These are phyloP conservation scores for Nephotettix cincticeps DNA, from an alignment of 1,140 invertebrate genomes.

Conservation along the genomic window DNA sequence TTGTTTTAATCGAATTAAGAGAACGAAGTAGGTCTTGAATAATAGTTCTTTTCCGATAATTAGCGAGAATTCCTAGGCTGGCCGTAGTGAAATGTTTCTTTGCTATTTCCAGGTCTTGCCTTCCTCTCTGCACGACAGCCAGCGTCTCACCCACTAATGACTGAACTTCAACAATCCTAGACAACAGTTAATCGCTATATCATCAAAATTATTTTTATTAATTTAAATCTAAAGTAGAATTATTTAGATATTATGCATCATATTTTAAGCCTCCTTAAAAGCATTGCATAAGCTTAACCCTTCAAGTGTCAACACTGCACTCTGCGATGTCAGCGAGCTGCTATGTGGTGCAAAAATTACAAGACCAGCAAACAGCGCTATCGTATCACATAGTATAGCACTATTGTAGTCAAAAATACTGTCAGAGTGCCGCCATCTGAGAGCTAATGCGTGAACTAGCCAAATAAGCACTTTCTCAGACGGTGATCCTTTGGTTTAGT, in stretches of 20 bases:
- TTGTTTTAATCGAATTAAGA: slow-evolving; percentile 76
- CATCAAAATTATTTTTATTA: too few species aligned
- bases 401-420: too few species aligned
- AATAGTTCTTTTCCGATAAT: slow-evolving; percentile 82
- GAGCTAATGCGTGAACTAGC: too few species aligned
- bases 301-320: neutral
- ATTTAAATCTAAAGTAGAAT: neutral
- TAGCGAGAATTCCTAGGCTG: slow-evolving; percentile 82
- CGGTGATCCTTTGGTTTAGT: too few species aligned
- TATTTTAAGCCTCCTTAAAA: neutral
- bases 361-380: too few species aligned
- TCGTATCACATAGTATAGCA: too few species aligned
- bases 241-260: neutral
- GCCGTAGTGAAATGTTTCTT: slow-evolving; percentile 80
- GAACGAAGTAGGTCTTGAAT: slow-evolving; percentile 74
- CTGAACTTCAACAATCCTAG: slow-evolving; percentile 72
- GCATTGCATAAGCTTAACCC: neutral
- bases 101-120: slow-evolving; percentile 69
- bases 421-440: too few species aligned
- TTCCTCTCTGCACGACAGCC: slow-evolving; percentile 66
- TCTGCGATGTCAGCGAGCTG: neutral
- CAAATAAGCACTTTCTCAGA: too few species aligned
- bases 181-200: slow-evolving; percentile 25
- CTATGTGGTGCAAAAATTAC: neutral
- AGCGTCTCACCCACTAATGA: slow-evolving; percentile 69